Conservation (phyloP, 2,888 invertebrate species). For the Cephalotes varians region DNA sequence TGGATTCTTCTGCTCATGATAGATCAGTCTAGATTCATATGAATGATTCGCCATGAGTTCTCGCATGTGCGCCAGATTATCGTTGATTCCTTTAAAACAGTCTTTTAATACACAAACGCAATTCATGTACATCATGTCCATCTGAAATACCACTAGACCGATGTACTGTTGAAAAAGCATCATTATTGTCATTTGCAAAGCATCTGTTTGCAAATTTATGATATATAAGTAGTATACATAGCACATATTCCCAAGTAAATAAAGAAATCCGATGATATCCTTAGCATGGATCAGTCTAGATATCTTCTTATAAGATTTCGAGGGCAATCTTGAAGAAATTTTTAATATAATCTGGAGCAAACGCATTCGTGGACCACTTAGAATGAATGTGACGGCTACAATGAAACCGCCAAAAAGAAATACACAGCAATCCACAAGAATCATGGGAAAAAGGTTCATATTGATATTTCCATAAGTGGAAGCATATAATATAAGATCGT, state of each 20-base stretch:
- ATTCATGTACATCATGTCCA: slow-evolving; percentile 6
- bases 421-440: no score
- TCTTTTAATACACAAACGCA: slow-evolving; percentile 1
- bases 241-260: neutral
- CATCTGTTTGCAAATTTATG: fast-evolving
- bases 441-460: no score
- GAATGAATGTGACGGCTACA: neutral
- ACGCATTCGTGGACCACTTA: neutral
- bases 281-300: neutral
- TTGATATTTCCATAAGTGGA: no score
- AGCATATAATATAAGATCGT: no score
- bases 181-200: no score
- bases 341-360: neutral
- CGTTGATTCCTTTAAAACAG: neutral
- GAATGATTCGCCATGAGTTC: neutral
- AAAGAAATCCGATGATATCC: neutral
- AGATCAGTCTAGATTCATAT: neutral
- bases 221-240: no score
- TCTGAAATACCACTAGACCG: neutral
- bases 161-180: neutral
- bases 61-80: neutral
- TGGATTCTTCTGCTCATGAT: neutral
- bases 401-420: neutral
- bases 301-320: neutral
- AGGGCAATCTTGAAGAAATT: neutral